These are phyloP conservation scores for Andrena flavipes DNA, from an alignment of 2,888 invertebrate genomes.

Conservation along the genomic window DNA sequence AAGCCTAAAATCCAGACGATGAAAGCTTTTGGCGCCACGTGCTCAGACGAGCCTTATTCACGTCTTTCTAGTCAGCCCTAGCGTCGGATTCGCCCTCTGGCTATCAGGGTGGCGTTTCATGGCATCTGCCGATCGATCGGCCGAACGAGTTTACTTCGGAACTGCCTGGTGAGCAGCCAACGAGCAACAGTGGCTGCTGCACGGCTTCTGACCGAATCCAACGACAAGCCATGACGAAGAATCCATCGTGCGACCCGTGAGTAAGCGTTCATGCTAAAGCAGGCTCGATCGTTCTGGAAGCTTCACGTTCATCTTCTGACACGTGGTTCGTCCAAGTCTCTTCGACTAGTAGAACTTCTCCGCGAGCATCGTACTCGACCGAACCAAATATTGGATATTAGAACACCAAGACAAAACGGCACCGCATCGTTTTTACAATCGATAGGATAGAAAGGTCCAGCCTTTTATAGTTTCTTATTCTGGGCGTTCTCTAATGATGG, in stretches of 20 bases:
- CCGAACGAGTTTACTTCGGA: conserved; percentile 32
- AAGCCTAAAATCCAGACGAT: too few relatives aligned
- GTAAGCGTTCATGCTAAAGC: conserved; percentile 77
- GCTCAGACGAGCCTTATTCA: neutral
- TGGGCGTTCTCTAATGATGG: neutral
- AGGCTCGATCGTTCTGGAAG: conserved; percentile 59
- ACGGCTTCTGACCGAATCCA: conserved; percentile 57
- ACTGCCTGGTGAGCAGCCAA: neutral
- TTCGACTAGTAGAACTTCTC: neutral
- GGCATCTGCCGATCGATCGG: conserved; percentile 62
- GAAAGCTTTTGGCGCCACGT: neutral
- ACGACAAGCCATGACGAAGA: conserved; percentile 65
- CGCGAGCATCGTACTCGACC: conserved; percentile 57
- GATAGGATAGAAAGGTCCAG: neutral
- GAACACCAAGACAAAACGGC: neutral
- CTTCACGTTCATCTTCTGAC: neutral
- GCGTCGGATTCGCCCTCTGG: neutral
- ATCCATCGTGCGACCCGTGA: conserved; percentile 74
- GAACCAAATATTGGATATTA: conserved; percentile 14
- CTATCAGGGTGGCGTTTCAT: conserved; percentile 59
- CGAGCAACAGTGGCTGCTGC: conserved; percentile 8
- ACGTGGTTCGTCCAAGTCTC: conserved; percentile 26
- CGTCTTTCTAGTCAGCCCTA: neutral
- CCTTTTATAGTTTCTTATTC: neutral
- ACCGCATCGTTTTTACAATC: neutral